Evolutionary conservation across 2,113 vertebrate species (phyloP).

Genomic region (Polyodon spathula): DNA sequence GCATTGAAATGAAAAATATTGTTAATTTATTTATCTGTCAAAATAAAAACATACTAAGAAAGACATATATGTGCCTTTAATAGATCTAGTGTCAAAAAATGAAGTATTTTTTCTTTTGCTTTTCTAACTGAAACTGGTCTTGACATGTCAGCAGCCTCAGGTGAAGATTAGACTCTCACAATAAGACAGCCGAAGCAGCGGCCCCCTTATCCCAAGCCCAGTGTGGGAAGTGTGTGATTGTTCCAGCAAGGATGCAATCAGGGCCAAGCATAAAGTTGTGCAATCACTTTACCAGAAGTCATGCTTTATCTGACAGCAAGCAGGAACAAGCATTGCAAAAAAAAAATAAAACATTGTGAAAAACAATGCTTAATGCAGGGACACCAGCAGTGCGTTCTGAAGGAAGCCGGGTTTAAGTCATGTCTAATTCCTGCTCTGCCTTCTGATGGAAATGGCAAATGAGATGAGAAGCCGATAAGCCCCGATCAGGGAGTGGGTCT

Average conservation of each 20-base stretch:
- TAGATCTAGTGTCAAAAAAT: too few relatives aligned
- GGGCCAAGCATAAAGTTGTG: slow-evolving; percentile 21
- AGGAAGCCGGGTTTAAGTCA: too few relatives aligned
- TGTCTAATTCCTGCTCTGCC: slow-evolving; percentile 3
- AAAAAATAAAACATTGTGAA: neutral
- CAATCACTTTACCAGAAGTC: slow-evolving; percentile 17
- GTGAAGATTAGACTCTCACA: too few relatives aligned
- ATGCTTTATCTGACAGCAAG: slow-evolving; percentile 27
- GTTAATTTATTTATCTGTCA: too few relatives aligned
- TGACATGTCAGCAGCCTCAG: too few relatives aligned
- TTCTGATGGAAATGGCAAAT: slow-evolving; percentile 18
- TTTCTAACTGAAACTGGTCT: too few relatives aligned
- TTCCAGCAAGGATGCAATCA: slow-evolving; percentile 27
- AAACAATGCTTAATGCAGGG: too few relatives aligned
- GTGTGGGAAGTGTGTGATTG: slow-evolving; percentile 35
- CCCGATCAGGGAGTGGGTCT: slow-evolving; percentile 9
- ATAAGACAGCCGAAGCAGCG: slow-evolving; percentile 28
- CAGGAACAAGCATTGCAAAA: slow-evolving; percentile 20
- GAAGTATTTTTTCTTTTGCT: too few relatives aligned
- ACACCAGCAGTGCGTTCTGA: too few relatives aligned
- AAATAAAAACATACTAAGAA: too few relatives aligned
- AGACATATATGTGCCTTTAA: too few relatives aligned
- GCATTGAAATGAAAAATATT: too few relatives aligned
- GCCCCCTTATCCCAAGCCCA: slow-evolving; percentile 37
- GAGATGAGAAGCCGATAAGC: slow-evolving; percentile 18